Percentiles rank a stretch among this genome's conserved stretches.
These are phyloP conservation scores for Chaetodon trifasciatus DNA, from an alignment of 2,797 vertebrate species.

Conservation along the genomic window DNA sequence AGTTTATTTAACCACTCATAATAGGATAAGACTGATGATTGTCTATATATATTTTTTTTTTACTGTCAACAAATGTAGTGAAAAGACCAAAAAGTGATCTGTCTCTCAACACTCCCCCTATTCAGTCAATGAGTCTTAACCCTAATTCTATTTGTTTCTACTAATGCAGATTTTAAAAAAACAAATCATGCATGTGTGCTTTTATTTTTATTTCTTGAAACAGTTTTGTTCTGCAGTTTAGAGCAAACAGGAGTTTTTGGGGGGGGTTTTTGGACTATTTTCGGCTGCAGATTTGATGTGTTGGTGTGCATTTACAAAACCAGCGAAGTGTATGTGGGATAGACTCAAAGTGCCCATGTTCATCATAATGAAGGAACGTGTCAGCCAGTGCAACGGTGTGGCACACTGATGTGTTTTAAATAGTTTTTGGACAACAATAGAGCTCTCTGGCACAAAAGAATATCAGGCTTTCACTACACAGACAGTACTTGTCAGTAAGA, in stretches of 20 bases:
- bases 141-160: not conserved
- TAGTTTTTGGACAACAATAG: not conserved
- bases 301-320: not conserved
- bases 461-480: not conserved
- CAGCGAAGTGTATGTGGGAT: not conserved
- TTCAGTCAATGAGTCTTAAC: not conserved
- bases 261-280: not conserved
- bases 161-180: not conserved
- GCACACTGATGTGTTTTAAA: slow-evolving; percentile 11
- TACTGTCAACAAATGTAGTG: not conserved
- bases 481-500: not conserved
- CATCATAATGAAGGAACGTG: not conserved
- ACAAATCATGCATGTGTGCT: not conserved
- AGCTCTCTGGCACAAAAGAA: not conserved
- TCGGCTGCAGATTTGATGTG: not conserved
- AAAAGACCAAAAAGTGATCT: not conserved
- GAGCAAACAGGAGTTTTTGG: not conserved
- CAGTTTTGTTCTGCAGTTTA: not conserved
- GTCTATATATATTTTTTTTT: too few relatives aligned
- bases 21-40: too few relatives aligned
- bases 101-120: not conserved
- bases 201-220: not conserved
- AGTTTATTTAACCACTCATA: too few relatives aligned
- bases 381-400: not conserved
- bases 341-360: not conserved